Evolutionary conservation across 1,140 invertebrate species (phyloP), one percentile per base, ranked within the genome.

Genomic region (Atta colombica): DNA sequence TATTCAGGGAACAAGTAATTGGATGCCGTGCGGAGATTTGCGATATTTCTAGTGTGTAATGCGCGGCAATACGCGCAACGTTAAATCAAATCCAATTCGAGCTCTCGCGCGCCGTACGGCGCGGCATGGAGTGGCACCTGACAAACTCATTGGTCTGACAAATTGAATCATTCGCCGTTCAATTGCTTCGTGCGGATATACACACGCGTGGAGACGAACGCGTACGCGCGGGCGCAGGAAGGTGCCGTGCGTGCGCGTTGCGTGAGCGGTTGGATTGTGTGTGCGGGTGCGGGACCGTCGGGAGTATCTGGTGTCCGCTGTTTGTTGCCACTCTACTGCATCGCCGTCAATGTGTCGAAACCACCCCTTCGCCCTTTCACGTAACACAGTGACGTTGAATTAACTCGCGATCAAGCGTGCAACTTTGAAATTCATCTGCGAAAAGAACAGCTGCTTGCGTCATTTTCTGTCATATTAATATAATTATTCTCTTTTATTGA

Each of bases 91-190:
- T 95, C 89, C 93, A 94, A 94, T 95, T 94, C 92, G 92, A 92
- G 92, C 91, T 93, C 91, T 94, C 92, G 88, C 93, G 92, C 92
- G 81, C 92, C 89, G 92, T 88, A 91, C 90, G 85, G 90, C 77
- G 88, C 91, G 91, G 92, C 93, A 93, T 94, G 88, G 93, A 95
- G 94, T 95, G 94, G 92, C 94, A 95, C 94, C 95, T 95, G 95
- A 94, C 95, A 95, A 95, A 95, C 94, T 95, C 95, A 95, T 95
- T 95, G 95, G 94, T 93, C 95, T 94, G 95, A 94, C 93, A 95
- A 95, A 95, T 95, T 95, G 93, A 95, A 95, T 95, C 94, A 95
- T 95, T 95, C 95, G 94, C 94, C 93, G 94, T 95, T 95, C 95
- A 94, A 95, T 95, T 95, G 94, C 94, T 94, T 88, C 93, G 91